Conservation (phyloP, 2,888 invertebrate species). For the Lutraria lutraria region DNA sequence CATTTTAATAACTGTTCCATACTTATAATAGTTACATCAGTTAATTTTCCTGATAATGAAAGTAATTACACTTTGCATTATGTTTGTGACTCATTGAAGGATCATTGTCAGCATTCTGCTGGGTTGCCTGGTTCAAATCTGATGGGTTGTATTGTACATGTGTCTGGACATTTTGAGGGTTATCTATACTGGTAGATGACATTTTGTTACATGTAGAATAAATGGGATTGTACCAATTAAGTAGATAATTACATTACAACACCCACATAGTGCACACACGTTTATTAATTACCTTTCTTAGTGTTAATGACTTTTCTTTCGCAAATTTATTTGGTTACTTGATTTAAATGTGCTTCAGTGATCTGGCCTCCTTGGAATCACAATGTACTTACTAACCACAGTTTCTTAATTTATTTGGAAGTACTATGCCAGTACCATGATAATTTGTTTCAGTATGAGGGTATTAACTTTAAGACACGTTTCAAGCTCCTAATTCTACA, state of each 20-base stretch:
- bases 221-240: neutral
- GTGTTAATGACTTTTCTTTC: neutral
- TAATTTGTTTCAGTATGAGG: neutral
- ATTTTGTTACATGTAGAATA: neutral
- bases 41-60: too few relatives aligned
- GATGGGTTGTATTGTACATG: neutral
- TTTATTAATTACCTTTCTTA: neutral
- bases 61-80: too few relatives aligned
- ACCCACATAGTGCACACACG: neutral
- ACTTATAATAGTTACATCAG: too few relatives aligned
- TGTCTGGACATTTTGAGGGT: too few relatives aligned
- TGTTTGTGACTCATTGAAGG: too few relatives aligned
- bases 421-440: neutral
- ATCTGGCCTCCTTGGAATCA: neutral
- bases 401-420: neutral
- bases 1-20: too few relatives aligned
- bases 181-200: neutral
- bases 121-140: neutral
- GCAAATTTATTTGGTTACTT: neutral
- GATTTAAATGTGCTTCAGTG: neutral
- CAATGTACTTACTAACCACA: conserved; percentile 3
- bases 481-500: neutral
- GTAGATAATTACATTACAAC: neutral
- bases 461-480: neutral
- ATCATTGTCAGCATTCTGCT: too few relatives aligned